phyloP scores from a whole-genome alignment of 2,113 vertebrate species.

The Scomber colias region DNA sequence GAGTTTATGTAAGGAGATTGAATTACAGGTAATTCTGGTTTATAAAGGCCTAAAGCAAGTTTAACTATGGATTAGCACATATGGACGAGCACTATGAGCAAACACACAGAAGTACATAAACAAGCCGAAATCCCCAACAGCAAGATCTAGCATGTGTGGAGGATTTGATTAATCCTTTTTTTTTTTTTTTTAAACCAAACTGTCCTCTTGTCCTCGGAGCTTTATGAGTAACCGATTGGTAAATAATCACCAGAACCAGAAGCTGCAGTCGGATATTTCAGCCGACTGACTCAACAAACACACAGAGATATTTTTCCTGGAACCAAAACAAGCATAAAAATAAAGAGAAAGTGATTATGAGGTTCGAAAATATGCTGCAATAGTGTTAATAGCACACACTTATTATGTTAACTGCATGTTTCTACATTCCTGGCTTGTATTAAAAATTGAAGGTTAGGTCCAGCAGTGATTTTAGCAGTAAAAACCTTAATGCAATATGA shows the following conservation, averaged over 20 bases:
- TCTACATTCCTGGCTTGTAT: too few relatives aligned
- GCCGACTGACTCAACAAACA: conserved; percentile 1
- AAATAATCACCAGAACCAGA: conserved; percentile 11
- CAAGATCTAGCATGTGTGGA: background rate
- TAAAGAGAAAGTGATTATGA: background rate
- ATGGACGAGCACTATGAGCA: background rate
- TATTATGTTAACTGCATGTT: background rate
- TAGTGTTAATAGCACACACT: background rate
- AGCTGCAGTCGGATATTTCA: background rate
- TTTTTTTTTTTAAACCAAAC: conserved; percentile 10
- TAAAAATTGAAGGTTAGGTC: too few relatives aligned
- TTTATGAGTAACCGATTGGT: conserved; percentile 10
- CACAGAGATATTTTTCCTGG: background rate
- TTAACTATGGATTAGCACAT: background rate
- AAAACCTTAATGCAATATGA: too few relatives aligned
- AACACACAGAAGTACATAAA: background rate
- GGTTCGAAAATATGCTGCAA: background rate
- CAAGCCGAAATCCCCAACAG: background rate
- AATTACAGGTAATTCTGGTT: too few relatives aligned
- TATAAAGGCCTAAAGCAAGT: too few relatives aligned
- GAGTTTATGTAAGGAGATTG: too few relatives aligned
- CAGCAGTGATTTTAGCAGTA: too few relatives aligned
- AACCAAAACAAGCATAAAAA: conserved; percentile 12
- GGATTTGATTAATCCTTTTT: conserved; percentile 36
- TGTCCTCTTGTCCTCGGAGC: background rate